These are phyloP conservation scores for Acleris emargana DNA, from an alignment of 2,888 invertebrate genomes.

Conservation along the genomic window DNA sequence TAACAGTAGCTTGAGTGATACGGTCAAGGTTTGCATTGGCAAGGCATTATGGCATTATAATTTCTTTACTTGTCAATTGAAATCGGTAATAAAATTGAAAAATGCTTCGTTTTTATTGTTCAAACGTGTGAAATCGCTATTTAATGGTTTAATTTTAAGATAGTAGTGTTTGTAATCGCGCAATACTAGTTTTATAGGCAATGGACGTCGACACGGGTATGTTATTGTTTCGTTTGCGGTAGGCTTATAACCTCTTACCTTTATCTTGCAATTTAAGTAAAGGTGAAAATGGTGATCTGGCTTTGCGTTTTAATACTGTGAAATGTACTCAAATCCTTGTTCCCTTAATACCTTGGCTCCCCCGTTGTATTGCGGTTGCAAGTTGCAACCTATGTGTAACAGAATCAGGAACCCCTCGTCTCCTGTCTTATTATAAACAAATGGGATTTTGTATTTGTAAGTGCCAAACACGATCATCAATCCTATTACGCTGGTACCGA, in stretches of 20 bases:
- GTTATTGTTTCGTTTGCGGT: slow-evolving; percentile 40
- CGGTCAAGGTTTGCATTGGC: background rate
- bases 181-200: slow-evolving; percentile 31
- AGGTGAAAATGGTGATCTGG: background rate
- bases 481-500: too few relatives aligned
- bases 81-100: slow-evolving; percentile 19
- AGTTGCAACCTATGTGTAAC: too few relatives aligned
- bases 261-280: background rate
- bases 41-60: slow-evolving; percentile 10
- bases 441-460: too few relatives aligned
- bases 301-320: background rate
- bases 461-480: too few relatives aligned
- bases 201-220: slow-evolving; percentile 76
- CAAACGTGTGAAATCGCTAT: slow-evolving; percentile 23
- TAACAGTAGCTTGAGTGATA: background rate
- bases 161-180: background rate
- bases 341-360: too few relatives aligned
- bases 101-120: slow-evolving; percentile 22
- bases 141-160: slow-evolving; percentile 10
- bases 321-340: background rate
- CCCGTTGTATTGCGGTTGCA: too few relatives aligned
- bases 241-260: slow-evolving; percentile 44
- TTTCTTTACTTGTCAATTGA: slow-evolving; percentile 26
- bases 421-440: too few relatives aligned
- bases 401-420: too few relatives aligned